These are phyloP conservation scores for Trachelus tabidus DNA, from an alignment of 2,888 invertebrate genomes.

Conservation along the genomic window DNA sequence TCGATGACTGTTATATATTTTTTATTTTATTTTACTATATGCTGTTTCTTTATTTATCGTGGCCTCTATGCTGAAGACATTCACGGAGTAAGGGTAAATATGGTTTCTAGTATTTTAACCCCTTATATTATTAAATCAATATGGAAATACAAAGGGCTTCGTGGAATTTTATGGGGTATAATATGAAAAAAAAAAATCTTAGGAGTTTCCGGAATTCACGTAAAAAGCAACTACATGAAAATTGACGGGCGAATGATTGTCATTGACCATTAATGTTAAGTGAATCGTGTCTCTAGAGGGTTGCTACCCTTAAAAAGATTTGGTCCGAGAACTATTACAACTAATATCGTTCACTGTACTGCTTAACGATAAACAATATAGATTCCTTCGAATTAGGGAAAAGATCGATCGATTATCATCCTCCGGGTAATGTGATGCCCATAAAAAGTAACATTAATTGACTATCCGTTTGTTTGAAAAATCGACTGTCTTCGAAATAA, in stretches of 20 bases:
- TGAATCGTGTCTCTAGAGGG: not conserved
- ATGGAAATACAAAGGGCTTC: not conserved
- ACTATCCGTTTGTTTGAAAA: too few species aligned
- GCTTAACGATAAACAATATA: not conserved
- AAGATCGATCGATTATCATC: not conserved
- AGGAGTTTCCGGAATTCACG: not conserved
- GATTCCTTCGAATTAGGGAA: not conserved
- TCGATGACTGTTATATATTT: not conserved
- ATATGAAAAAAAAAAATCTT: not conserved
- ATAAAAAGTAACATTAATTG: too few species aligned
- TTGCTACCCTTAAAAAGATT: not conserved
- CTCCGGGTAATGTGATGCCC: too few species aligned
- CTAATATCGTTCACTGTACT: not conserved
- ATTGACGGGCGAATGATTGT: not conserved
- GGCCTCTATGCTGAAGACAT: not conserved
- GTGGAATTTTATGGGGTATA: not conserved
- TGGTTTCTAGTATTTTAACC: not conserved
- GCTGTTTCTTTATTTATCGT: not conserved
- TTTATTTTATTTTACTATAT: not conserved
- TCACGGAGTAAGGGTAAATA: not conserved
- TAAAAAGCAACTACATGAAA: not conserved
- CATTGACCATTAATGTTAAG: not conserved
- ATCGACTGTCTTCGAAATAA: too few species aligned
- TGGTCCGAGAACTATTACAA: not conserved
- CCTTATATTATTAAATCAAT: not conserved